A percentile compares a stretch with the other conserved stretches of the same genome.
Conservation (phyloP, 2,888 invertebrate species). For the Melangyna quadrimaculata region DNA sequence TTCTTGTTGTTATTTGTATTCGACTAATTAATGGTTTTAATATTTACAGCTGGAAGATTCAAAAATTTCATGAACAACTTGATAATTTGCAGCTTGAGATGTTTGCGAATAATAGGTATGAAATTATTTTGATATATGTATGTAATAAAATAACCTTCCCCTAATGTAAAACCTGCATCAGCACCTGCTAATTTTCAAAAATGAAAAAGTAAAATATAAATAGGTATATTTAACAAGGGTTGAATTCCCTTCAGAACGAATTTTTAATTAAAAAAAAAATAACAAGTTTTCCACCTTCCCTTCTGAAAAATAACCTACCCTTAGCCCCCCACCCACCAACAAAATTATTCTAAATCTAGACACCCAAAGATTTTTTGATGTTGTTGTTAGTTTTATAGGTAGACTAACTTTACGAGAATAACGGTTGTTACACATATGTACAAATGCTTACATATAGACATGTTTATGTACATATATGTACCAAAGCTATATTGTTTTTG, state of each 20-base stretch:
- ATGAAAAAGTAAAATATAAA: background rate
- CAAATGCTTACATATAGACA: background rate
- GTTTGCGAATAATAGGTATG: background rate
- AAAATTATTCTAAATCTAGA: background rate
- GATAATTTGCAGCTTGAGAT: background rate
- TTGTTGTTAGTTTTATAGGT: background rate
- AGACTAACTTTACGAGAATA: background rate
- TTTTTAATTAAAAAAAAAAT: slow-evolving; percentile 11
- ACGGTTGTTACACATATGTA: background rate
- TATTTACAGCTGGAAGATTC: background rate
- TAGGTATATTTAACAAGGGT: background rate
- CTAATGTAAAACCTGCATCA: slow-evolving; percentile 13
- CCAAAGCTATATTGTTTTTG: slow-evolving; percentile 2
- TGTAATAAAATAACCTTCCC: background rate
- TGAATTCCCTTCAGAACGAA: background rate
- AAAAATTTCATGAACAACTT: background rate
- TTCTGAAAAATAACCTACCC: background rate
- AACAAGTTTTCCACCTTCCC: background rate
- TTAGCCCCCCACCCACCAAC: background rate
- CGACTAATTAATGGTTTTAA: background rate
- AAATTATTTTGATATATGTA: background rate
- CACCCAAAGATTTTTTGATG: background rate
- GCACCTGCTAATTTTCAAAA: slow-evolving; percentile 15
- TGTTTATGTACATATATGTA: background rate
- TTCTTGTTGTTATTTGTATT: background rate